Conservation (phyloP, 2,113 vertebrate species). For the Hiodon tergisus region DNA sequence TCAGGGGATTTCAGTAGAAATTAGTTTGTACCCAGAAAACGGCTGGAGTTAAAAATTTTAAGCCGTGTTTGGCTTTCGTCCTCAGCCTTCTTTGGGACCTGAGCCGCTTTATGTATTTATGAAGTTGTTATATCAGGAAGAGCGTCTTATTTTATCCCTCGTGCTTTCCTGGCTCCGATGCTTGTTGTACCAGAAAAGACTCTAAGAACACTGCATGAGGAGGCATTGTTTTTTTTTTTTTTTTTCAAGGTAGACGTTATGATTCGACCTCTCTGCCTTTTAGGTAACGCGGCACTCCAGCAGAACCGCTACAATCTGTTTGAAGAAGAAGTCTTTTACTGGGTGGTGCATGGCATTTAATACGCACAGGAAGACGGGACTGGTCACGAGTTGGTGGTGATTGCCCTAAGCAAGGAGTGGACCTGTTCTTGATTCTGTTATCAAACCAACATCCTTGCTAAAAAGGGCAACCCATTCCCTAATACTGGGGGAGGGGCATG, state of each 20-base stretch:
- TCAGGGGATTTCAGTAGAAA: background rate
- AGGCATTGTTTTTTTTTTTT: background rate
- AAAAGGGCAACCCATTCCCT: no score
- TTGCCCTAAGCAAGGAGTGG: no score
- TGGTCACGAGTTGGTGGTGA: no score
- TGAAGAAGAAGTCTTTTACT: background rate
- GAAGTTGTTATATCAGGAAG: slow-evolving; percentile 19
- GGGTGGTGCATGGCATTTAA: background rate
- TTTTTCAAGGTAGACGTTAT: background rate
- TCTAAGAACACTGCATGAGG: no score
- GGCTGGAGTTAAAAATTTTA: slow-evolving; percentile 23
- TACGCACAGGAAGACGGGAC: no score
- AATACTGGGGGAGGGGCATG: no score
- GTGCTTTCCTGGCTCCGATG: background rate
- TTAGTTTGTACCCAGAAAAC: slow-evolving; percentile 30
- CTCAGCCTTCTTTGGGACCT: slow-evolving; percentile 24
- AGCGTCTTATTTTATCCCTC: slow-evolving; percentile 22
- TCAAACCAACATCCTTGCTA: no score
- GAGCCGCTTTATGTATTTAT: slow-evolving; percentile 6
- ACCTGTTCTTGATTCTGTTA: no score
- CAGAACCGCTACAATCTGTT: background rate
- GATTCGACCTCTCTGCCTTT: background rate
- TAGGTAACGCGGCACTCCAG: background rate
- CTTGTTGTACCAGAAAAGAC: background rate
- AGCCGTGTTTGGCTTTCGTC: slow-evolving; percentile 33